These are phyloP conservation scores for Tetranychus cinnabarinus DNA, from an alignment of 1,140 invertebrate genomes.

Conservation along the genomic window DNA sequence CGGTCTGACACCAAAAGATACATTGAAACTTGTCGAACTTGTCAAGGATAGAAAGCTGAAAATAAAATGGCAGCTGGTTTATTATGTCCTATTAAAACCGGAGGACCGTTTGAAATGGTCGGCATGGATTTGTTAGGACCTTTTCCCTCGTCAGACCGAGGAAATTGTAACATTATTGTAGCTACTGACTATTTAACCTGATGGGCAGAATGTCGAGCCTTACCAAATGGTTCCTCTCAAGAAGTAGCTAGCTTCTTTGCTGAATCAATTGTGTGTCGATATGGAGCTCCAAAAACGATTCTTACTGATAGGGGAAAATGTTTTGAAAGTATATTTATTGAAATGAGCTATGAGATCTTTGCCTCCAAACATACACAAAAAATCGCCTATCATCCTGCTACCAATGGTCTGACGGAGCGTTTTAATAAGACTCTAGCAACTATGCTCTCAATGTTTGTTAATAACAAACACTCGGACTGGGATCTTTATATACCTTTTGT, in stretches of 20 bases:
- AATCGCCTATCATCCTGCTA: conserved; percentile 11
- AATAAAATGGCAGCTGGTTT: neutral
- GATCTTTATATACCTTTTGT: conserved; percentile 15
- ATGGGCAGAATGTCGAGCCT: conserved; percentile 11
- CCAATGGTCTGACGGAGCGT: conserved; percentile 13
- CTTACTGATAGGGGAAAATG: conserved; percentile 11
- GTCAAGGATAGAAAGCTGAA: conserved; percentile 1
- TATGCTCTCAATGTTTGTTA: conserved; percentile 16
- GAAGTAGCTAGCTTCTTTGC: conserved; percentile 12
- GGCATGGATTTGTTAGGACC: conserved; percentile 5
- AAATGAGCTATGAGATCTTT: neutral
- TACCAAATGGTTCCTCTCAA: conserved; percentile 1
- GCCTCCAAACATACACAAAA: conserved; percentile 10
- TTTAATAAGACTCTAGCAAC: conserved; percentile 13
- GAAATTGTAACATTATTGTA: conserved; percentile 15
- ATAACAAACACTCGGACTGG: conserved; percentile 15
- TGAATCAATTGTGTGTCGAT: conserved; percentile 17
- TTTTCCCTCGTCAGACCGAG: conserved; percentile 8
- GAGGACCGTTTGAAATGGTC: conserved; percentile 9
- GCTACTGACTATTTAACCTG: conserved; percentile 15
- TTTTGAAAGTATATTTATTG: neutral
- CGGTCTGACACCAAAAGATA: neutral
- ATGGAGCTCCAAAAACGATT: conserved; percentile 16
- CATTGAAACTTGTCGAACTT: neutral
- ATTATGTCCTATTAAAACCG: conserved; percentile 4